A percentile compares a stretch with the other conserved stretches of the same genome.
phyloP scores from a whole-genome alignment of 2,113 vertebrate species.

The Aythya baeri region DNA sequence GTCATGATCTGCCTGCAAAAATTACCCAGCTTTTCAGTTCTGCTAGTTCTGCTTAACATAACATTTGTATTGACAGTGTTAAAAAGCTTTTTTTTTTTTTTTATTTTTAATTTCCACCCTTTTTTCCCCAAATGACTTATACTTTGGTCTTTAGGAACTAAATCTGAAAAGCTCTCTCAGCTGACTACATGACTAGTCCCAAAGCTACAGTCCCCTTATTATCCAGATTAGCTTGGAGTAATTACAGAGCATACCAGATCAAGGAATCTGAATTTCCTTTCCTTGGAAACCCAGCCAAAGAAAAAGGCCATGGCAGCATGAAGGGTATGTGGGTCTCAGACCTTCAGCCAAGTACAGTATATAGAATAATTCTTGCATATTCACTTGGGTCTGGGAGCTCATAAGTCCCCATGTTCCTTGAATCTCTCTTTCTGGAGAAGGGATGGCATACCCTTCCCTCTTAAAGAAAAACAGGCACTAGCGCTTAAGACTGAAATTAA shows the following conservation, averaged over 20 bases:
- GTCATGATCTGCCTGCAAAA: not conserved
- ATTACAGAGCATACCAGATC: not conserved
- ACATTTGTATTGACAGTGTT: not conserved
- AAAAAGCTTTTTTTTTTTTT: not conserved
- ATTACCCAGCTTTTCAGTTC: not conserved
- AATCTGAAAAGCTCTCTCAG: not conserved
- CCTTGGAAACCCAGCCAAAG: not conserved
- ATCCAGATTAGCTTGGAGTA: not conserved
- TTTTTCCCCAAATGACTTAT: not conserved
- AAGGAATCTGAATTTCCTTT: not conserved
- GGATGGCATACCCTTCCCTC: not conserved
- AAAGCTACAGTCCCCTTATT: not conserved
- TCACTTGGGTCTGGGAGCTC: not conserved
- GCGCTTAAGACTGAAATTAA: not conserved
- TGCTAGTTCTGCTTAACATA: fast-evolving
- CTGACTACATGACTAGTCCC: not conserved
- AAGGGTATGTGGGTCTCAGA: not conserved
- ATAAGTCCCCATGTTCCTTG: not conserved
- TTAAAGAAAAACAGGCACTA: not conserved
- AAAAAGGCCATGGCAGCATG: fast-evolving
- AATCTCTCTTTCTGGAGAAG: not conserved
- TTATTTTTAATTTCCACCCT: not conserved
- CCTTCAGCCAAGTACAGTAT: fast-evolving
- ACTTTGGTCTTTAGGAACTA: not conserved
- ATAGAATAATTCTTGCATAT: fast-evolving